Evolutionary conservation across 2,888 invertebrate species (phyloP), one percentile per base, ranked within the genome.

Genomic region (Litoditis marina): DNA sequence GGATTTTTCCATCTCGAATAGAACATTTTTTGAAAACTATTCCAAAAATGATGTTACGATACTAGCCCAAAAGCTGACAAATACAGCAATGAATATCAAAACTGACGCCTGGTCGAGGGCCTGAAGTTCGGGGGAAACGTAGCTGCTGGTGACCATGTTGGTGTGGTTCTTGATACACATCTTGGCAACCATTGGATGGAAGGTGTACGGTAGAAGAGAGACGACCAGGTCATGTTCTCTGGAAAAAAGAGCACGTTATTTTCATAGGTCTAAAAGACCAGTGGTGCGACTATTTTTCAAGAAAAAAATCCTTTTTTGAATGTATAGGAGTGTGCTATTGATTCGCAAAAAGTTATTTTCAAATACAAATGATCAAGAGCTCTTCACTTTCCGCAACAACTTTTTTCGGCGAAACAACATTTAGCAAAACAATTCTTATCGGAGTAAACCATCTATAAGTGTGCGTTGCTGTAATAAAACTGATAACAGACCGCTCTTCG

Each of bases 71-170:
- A n/a, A 2, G n/a, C 6, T 19, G 16, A 50, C 2, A 16, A 50
- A 25, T 28, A 25, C 4, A 7, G 2, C 22, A 16, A 22, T 6
- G 5, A 32, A 47, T 2, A 31, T 13, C 1, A 42, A 44, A 32
- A 60, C 75, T 66, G 64, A 79, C 77, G 71, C 75, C 27, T 76
- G 69, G 59, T 80, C 77, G 53, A 80, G 69, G 28, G 88, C 88
- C 78, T 88, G 88, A 77, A 98, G 90, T 79, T 90, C 89, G 1
- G 92, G 90, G 13, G 90, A 90, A 60, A 92, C 88, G 81, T 98
- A 98, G 66, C 94, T 94, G 0, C 95, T 94, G 0, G 98, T 98
- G 22, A 98, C 94, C 89, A 98, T 89, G 83, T 98, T 92, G 0
- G 90, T 90, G 67, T 89, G 88, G 66, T 90, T 88, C n/a, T 88